These are phyloP conservation scores for Galerucella calmariensis DNA, from an alignment of 2,888 invertebrate species.

Conservation along the genomic window DNA sequence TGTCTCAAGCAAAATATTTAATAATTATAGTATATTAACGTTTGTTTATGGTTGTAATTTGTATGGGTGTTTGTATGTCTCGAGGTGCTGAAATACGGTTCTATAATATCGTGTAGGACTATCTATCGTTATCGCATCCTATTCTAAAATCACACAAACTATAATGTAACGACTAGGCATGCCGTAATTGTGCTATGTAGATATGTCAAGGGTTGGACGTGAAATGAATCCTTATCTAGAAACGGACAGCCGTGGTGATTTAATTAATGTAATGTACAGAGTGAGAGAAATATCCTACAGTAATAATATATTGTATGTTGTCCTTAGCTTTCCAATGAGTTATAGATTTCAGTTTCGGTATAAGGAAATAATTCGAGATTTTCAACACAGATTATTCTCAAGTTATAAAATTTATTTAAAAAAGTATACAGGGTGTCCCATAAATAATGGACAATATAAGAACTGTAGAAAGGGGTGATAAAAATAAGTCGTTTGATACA, in stretches of 20 bases:
- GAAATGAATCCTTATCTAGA: neutral
- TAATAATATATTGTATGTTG: neutral
- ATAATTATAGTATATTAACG: neutral
- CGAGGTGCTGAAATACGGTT: slow-evolving; percentile 20
- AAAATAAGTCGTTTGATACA: too few species aligned
- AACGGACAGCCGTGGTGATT: neutral
- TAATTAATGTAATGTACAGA: slow-evolving; percentile 3
- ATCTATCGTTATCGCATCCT: slow-evolving; percentile 17
- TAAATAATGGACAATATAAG: too few species aligned
- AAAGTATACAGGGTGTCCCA: too few species aligned
- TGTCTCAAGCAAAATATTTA: neutral
- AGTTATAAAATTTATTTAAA: too few species aligned
- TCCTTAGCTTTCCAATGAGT: too few species aligned
- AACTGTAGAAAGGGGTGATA: too few species aligned
- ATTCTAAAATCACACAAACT: slow-evolving; percentile 4
- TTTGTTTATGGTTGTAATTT: slow-evolving; percentile 15
- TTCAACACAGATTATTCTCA: too few species aligned
- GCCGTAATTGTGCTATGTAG: slow-evolving; percentile 10
- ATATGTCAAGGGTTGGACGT: slow-evolving; percentile 7
- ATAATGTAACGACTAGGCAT: slow-evolving; percentile 6
- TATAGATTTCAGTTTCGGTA: too few species aligned
- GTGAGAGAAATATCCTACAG: neutral
- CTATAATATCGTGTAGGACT: neutral
- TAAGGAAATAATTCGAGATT: too few species aligned
- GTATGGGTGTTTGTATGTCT: slow-evolving; percentile 8